Base-by-base conservation (phyloP, 35 echinoderm and acorn worm genomes). In the Heliocidaris tuberculata region DNA sequence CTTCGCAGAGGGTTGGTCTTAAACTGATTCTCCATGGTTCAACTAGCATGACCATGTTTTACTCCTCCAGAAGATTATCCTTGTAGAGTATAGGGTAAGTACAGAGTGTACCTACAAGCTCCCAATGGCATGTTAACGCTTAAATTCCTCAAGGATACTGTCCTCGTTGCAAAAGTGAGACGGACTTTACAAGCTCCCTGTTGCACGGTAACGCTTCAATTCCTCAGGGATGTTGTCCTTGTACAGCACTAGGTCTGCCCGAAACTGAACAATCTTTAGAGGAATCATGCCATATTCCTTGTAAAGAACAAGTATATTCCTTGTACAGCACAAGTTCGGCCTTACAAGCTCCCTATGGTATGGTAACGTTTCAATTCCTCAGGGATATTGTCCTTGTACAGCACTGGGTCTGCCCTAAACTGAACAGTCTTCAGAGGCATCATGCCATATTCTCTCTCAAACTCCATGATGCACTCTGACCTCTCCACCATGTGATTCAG, bases 351-450 rank as follows among this genome's bases (percentile, higher is more conserved):
- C 35, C 98, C 98, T 92, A 99, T 96, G 31, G 96, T 91, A 21
- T 96, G 96, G 52, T 97, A 99, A 59, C 96, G 61, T 47, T 99
- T 97, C 60, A 99, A 87, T 90, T 97, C 97, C 30, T 97, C 88
- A 4, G 98, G 98, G 11, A 99, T 48, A 42, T 96, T 96, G 92
- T 99, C 98, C 85, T 97, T 97, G 90, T 96, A 97, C 0, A 99
- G 85, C 10, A 99, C 98, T 2, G 98, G 98, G 93, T 99, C 98
- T 7, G 98, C 98, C 13, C 98, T 65, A 93, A 96, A 99, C 59
- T 96, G 97, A 9, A 99, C 98, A 31, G 97, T 97, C 94, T 99
- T 99, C 29, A 99, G 87, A 30, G 98, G 97, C 98, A 99, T 97
- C 91, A 97, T 96, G 4, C 96, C 97, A 31, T 99, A 99, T 21